Percentiles rank a stretch among this genome's conserved stretches.
phyloP scores from a whole-genome alignment of 2,888 invertebrate species.

The Clitarchus hookeri region DNA sequence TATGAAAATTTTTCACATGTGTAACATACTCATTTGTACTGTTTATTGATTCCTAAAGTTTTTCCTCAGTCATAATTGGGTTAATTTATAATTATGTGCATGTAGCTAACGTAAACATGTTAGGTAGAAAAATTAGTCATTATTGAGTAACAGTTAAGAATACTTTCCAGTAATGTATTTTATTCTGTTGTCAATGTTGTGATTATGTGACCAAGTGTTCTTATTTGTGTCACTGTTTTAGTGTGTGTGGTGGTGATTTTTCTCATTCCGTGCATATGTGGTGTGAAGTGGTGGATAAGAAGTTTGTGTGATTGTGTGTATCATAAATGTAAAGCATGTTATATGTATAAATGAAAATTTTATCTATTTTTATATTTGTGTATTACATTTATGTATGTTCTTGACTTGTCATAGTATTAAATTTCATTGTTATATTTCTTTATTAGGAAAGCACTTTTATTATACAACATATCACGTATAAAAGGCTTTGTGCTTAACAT shows the following conservation, averaged over 20 bases:
- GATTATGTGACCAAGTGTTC: constrained; percentile 15
- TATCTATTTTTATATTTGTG: constrained; percentile 23
- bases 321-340: background rate
- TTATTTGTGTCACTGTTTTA: background rate
- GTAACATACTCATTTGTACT: background rate
- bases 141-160: background rate
- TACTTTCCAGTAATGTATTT: background rate
- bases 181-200: constrained; percentile 17
- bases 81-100: background rate
- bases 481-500: constrained; percentile 6
- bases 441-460: background rate
- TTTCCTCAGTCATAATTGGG: background rate
- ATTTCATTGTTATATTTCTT: background rate
- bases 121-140: background rate
- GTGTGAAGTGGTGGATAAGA: background rate
- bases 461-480: background rate
- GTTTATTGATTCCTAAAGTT: background rate
- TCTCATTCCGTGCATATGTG: background rate
- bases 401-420: background rate
- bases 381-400: constrained; percentile 21
- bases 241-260: background rate
- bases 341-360: constrained; percentile 19
- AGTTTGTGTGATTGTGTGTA: background rate
- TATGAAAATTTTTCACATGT: background rate
- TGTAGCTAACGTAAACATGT: background rate